Evolutionary conservation across 2,888 invertebrate genomes (phyloP), one percentile per base, ranked within the genome.

Genomic region (Chesias legatella): DNA sequence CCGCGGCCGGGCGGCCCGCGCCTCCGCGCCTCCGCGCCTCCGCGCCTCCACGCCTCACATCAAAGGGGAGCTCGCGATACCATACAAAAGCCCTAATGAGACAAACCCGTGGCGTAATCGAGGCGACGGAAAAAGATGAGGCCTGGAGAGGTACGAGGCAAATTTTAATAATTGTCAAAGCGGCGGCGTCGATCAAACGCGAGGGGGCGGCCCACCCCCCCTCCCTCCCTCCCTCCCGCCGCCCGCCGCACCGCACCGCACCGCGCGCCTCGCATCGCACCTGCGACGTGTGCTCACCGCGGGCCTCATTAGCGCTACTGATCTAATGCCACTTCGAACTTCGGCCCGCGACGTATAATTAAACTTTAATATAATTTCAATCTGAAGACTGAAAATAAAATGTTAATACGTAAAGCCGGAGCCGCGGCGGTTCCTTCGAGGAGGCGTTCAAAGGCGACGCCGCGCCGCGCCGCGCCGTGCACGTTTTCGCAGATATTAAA

Each of bases 81-180:
- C 80, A 81, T 79, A 86, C 85, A 85, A 85, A 85, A 84, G 86
- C 85, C 84, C 82, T 88, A 88, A 88, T 86, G 88, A 88, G 86
- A 86, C 86, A 84, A 88, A 86, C 85, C 84, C 86, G 85, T 81
- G 78, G 83, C 82, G 83, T 86, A 86, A 83, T 84, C 85, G 86
- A 86, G 85, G 83, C 85, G 85, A 85, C 79, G 80, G 88, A 82
- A 86, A 88, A 84, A 86, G 86, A 86, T 86, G 86, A 86, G 82
- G 79, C 84, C 77, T 74, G n/a, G 84, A 80, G 83, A 80, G 84
- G 83, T 84, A 84, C 85, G 84, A 81, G 86, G 86, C 88, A 83
- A 88, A 89, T 89, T 89, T 89, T 89, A 88, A 89, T 89, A 89
- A 89, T 88, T 89, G 89, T 89, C 89, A 89, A 89, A 89, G 89